Conservation (phyloP, 2,888 invertebrate species). For the Sarcophaga caerulescens region DNA sequence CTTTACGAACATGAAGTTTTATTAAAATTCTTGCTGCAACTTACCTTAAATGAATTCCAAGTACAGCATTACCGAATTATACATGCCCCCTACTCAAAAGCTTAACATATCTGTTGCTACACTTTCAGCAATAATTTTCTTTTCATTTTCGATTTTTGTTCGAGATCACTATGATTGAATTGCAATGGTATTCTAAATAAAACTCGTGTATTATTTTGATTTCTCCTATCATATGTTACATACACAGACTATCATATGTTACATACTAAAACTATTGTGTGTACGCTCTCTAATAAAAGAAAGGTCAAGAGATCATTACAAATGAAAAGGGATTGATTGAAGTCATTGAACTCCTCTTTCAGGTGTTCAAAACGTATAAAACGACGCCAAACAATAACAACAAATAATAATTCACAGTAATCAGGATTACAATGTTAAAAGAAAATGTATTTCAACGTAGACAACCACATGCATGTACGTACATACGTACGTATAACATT, state of each 20-base stretch:
- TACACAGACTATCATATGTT: not conserved
- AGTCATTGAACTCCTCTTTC: slow-evolving; percentile 66
- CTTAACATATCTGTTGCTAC: no score
- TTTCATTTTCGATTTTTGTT: no score
- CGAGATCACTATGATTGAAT: no score
- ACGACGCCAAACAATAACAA: not conserved
- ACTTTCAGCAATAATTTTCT: no score
- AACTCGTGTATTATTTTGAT: not conserved
- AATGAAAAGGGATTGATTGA: slow-evolving; percentile 54
- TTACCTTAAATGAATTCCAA: no score
- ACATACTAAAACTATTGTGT: not conserved
- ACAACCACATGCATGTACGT: not conserved
- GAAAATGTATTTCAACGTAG: slow-evolving; percentile 28
- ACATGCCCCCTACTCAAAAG: no score
- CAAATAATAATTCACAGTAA: slow-evolving; percentile 33
- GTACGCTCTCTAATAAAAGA: not conserved
- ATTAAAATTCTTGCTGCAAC: no score
- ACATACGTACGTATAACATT: not conserved
- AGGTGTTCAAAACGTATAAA: slow-evolving; percentile 49
- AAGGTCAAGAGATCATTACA: slow-evolving; percentile 1
- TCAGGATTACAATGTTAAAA: slow-evolving; percentile 32
- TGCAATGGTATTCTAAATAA: no score
- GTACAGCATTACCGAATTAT: no score
- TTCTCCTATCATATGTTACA: not conserved
- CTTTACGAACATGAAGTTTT: no score